phyloP scores from a whole-genome alignment of 2,888 invertebrate species.

The Campoletis raptor region DNA sequence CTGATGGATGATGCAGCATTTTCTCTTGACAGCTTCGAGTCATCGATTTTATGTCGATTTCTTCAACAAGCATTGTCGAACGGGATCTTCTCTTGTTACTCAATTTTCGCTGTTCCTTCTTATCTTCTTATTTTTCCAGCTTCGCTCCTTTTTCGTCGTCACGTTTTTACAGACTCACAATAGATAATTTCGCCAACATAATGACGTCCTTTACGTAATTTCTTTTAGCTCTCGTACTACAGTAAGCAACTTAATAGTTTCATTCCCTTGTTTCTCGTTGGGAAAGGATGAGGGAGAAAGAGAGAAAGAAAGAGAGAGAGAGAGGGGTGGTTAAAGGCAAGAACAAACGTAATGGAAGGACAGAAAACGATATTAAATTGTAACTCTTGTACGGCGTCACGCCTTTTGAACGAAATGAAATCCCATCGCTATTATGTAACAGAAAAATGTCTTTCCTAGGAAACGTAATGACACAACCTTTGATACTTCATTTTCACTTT shows the following conservation, averaged over 20 bases:
- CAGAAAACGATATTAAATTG: slow-evolving; percentile 71
- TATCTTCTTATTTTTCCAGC: slow-evolving; percentile 3
- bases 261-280: slow-evolving; percentile 59
- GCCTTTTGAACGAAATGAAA: slow-evolving; percentile 37
- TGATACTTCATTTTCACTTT: background rate
- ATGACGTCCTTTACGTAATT: slow-evolving; percentile 2
- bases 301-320: slow-evolving; percentile 1
- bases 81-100: slow-evolving; percentile 28
- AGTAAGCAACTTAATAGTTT: slow-evolving; percentile 23
- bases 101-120: slow-evolving; percentile 4
- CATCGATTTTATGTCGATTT: slow-evolving; percentile 50
- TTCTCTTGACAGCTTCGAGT: slow-evolving; percentile 41
- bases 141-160: background rate
- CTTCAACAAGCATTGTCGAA: slow-evolving; percentile 40
- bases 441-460: background rate
- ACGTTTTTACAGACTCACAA: background rate
- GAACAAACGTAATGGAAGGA: slow-evolving; percentile 65
- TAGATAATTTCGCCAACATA: slow-evolving; percentile 31
- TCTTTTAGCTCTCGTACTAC: slow-evolving; percentile 24
- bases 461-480: slow-evolving; percentile 20
- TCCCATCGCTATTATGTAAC: background rate
- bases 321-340: slow-evolving; percentile 14
- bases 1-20: slow-evolving; percentile 61
- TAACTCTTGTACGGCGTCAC: slow-evolving; percentile 27
- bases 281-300: slow-evolving; percentile 16